Base-by-base conservation (phyloP, 1,140 invertebrate genomes). In the Archivesica marissinica region DNA sequence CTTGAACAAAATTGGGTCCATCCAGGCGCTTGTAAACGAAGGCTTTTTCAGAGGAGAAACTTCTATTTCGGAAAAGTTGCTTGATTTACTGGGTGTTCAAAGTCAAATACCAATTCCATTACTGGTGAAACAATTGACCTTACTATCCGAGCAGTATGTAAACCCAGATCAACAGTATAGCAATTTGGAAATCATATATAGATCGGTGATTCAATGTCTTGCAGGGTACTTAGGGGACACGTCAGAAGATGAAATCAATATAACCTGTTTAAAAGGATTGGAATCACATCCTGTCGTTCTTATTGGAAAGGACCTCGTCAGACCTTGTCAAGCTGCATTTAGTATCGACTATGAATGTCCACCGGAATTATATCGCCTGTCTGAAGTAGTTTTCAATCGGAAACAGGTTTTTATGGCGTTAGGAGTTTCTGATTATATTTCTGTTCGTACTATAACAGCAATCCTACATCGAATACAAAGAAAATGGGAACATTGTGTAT, bases 351-450 rank as follows among this genome's bases (percentile, higher is more conserved):
- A 20, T n/a, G 39, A 74, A 59, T 84, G 68, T 52, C 28, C 20
- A 7, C 81, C 81, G 20, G 33, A 84, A 2, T 33, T 84, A 13
- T 84, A 44, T 66, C 13, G 54, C 28, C 39, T 75, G 0, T 13
- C 23, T 23, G 47, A 41, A 1, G 17, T 38, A 23, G 35, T 39
- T 11, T 17, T 35, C 20, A n/a, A 13, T 38, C 33, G 20, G 33
- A 59, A 52, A 38, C 44, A 44, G 35, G 13, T 84, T 11, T 75
- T 75, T 28, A 47, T 38, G 50, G 28, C 39, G 2, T n/a, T 84
- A 4, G 81, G 81, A 44, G 72, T 84, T 52, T 20, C 15, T 17
- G 56, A 84, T 13, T 25, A 52, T 11, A 87, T 89, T 50, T 47
- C 35, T 41, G 11, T 54, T 15, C 15, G 15, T 13, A 64, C 81